Evolutionary conservation across 2,113 vertebrate genomes (phyloP).

Genomic region (Entomyzon cyanotis): DNA sequence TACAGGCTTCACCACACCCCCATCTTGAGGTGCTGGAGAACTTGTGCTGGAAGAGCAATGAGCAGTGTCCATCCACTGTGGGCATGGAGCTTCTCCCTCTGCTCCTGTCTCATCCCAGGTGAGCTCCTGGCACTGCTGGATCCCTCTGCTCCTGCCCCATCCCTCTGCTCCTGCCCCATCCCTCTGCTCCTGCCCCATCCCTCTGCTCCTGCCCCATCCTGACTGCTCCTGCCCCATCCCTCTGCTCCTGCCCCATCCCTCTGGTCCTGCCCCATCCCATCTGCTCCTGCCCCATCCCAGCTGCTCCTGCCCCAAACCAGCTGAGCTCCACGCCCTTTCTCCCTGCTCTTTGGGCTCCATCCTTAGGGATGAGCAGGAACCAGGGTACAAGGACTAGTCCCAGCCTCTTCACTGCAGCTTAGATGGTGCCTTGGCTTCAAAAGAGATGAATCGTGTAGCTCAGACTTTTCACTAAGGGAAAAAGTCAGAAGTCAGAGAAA

Average conservation of each 20-base stretch:
- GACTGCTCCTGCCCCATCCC: not conserved
- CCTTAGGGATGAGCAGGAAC: accelerated
- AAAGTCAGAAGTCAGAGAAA: not conserved
- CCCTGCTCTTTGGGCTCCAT: not conserved
- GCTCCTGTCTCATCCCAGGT: not conserved
- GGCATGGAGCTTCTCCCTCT: accelerated
- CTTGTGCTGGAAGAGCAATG: accelerated
- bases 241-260: not conserved
- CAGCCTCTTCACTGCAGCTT: not conserved
- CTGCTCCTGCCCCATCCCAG: not conserved
- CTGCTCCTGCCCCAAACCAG: accelerated
- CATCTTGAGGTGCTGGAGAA: accelerated
- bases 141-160: not conserved
- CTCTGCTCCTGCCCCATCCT: not conserved
- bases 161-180: too few species aligned
- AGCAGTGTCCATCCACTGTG: accelerated
- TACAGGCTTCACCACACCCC: accelerated
- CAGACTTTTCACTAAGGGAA: not conserved
- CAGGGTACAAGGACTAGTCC: not conserved
- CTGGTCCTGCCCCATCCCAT: not conserved
- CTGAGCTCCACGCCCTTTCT: not conserved
- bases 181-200: not conserved
- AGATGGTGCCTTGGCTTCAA: not conserved
- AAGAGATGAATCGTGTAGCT: accelerated
- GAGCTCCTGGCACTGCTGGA: not conserved